A percentile compares a stretch with the other conserved stretches of the same genome.
These are phyloP conservation scores for Antrozous pallidus DNA, from an alignment of 2,797 vertebrate species.

Conservation along the genomic window DNA sequence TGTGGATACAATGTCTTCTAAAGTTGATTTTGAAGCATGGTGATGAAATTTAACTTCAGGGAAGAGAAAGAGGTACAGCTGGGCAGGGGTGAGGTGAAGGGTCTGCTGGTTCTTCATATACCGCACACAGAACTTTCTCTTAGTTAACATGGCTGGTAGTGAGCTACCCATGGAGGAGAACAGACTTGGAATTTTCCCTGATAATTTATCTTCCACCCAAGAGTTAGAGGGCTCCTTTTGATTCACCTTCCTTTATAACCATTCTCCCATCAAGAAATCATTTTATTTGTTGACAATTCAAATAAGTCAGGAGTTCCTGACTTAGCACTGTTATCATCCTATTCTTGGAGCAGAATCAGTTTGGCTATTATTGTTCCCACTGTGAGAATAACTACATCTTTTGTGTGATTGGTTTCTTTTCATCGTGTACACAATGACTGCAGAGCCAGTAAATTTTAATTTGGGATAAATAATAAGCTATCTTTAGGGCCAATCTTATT, in stretches of 20 bases:
- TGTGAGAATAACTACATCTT: constrained; percentile 20
- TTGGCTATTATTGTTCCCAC: neutral
- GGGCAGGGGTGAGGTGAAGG: neutral
- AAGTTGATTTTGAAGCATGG: neutral
- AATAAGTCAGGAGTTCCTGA: constrained; percentile 28
- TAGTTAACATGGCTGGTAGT: neutral
- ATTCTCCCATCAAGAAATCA: neutral
- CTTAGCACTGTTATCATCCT: constrained; percentile 32
- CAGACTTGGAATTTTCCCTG: neutral
- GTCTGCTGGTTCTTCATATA: neutral
- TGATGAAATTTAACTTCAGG: neutral
- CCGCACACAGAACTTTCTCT: neutral
- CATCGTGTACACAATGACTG: constrained; percentile 20
- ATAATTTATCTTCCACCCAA: no score
- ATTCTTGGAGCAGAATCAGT: constrained; percentile 42
- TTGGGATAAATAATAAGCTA: constrained; percentile 52
- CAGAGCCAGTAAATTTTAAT: constrained; percentile 61
- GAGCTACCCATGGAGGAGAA: neutral
- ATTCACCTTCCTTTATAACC: neutral
- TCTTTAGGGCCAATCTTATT: constrained; percentile 49
- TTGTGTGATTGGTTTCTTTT: constrained; percentile 34
- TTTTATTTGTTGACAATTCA: constrained; percentile 12
- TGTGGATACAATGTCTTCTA: neutral
- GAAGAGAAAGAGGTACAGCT: neutral
- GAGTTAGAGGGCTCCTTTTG: neutral